A percentile compares a stretch with the other conserved stretches of the same genome.
These are phyloP conservation scores for Palythoa heliodiscus DNA, from an alignment of 92 coral and sea anemone species.

Conservation along the genomic window DNA sequence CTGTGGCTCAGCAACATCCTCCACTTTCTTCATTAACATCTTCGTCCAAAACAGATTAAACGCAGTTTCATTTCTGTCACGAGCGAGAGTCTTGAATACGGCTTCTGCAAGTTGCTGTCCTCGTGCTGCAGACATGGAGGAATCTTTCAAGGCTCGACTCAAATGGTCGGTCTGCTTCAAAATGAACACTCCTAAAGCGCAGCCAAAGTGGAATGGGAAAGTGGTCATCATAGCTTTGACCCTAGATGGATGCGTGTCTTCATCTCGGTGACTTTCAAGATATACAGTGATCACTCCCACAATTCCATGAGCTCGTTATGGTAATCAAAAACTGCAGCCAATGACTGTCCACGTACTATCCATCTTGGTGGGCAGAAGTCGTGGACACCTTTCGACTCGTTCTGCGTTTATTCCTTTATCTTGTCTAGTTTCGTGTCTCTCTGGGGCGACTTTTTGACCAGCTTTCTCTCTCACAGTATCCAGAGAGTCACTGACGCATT, in stretches of 20 bases:
- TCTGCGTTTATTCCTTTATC: slow-evolving; percentile 47
- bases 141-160: slow-evolving; percentile 52
- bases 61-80: background rate
- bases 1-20: slow-evolving; percentile 55
- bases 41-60: slow-evolving; percentile 55
- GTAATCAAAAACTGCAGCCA: slow-evolving; percentile 54
- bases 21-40: slow-evolving; percentile 44
- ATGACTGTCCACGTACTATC: slow-evolving; percentile 65
- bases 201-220: slow-evolving; percentile 60
- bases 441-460: slow-evolving; percentile 50
- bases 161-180: slow-evolving; percentile 52
- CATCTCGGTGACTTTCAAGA: slow-evolving; percentile 55
- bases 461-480: slow-evolving; percentile 59
- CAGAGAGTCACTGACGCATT: slow-evolving; percentile 54
- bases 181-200: slow-evolving; percentile 34
- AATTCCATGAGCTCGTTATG: slow-evolving; percentile 61
- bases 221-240: slow-evolving; percentile 50
- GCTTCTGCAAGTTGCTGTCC: slow-evolving; percentile 43
- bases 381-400: slow-evolving; percentile 60
- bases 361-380: slow-evolving; percentile 65
- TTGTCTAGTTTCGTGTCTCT: slow-evolving; percentile 54
- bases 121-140: slow-evolving; percentile 47
- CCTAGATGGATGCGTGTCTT: slow-evolving; percentile 54
- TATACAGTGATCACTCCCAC: slow-evolving; percentile 54
- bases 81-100: background rate